Evolutionary conservation across 1,140 invertebrate species (phyloP), one percentile per base, ranked within the genome.

Genomic region (Cyrtorhinus lividipennis): DNA sequence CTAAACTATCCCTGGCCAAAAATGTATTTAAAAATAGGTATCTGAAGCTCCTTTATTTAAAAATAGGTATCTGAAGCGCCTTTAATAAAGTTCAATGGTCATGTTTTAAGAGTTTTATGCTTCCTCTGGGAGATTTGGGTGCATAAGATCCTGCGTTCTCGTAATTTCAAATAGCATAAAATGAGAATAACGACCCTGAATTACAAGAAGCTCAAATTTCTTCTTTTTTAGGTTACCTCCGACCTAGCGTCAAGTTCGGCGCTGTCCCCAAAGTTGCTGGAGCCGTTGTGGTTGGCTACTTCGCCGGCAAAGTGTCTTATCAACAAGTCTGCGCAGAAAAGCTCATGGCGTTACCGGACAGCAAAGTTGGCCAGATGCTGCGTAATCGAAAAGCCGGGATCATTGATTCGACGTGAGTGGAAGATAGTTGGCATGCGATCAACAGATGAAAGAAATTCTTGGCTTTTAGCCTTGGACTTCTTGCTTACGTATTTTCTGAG

Each of bases 261-360:
- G 74, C 83, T 1, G 73, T 76, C 38, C 84, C 84, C 2, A 87
- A 86, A 74, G 78, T 85, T 18, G 71, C 79, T 1, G 70, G 80
- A 53, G 81, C 81, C 18, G 79, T 79, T 22, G 71, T 84, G 8
- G 53, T 84, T n/a, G 86, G 85, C 5, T 88, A 87, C 73, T 81
- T 88, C 68, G 48, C 85, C 1, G 86, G 86, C 2, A 87, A 87
- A 74, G 74, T 87, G 45, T 87, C 85, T 1, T 89, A 88, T 67
- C 83, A 86, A 71, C 70, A 73, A 45, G 80, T 78, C 64, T 88
- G 85, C 71, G 81, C 82, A 2, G 84, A 88, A 64, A 88, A 86
- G 72, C 73, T 89, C 1, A 85, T 89, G 82, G 76, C 78, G 10
- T 71, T 88, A 24, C 85, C 85, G 3, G 76, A 81, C 65, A 80